Evolutionary conservation across 2,888 invertebrate genomes (phyloP).

Genomic region (Caenorhabditis sp.): DNA sequence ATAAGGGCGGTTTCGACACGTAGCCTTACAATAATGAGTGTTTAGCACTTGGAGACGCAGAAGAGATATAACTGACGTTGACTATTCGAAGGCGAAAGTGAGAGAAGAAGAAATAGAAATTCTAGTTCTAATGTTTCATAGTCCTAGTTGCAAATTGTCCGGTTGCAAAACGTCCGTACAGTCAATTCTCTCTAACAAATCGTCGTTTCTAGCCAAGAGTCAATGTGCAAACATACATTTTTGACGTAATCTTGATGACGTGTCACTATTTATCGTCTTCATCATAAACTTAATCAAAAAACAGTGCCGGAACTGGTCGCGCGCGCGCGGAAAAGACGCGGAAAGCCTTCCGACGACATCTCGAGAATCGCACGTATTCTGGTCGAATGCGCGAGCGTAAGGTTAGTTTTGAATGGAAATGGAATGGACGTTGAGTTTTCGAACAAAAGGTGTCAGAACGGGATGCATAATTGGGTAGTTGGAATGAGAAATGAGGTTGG

Average conservation of each 20-base stretch:
- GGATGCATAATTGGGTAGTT: too few species aligned
- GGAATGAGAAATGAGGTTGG: too few species aligned
- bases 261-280: too few species aligned
- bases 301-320: background rate
- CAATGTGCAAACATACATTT: too few species aligned
- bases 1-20: constrained; percentile 29
- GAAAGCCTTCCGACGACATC: background rate
- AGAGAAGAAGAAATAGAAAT: background rate
- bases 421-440: background rate
- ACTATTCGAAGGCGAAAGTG: too few species aligned
- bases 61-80: constrained; percentile 24
- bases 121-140: too few species aligned
- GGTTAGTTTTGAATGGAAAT: background rate
- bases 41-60: constrained; percentile 13
- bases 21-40: constrained; percentile 26
- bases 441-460: constrained; percentile 31
- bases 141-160: too few species aligned
- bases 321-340: constrained; percentile 3
- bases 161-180: too few species aligned
- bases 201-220: too few species aligned
- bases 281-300: background rate
- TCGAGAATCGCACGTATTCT: constrained; percentile 5
- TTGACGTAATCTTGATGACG: too few species aligned
- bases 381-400: background rate
- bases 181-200: too few species aligned